phyloP scores from a whole-genome alignment of 2,797 vertebrate species.

The Fratercula arctica region DNA sequence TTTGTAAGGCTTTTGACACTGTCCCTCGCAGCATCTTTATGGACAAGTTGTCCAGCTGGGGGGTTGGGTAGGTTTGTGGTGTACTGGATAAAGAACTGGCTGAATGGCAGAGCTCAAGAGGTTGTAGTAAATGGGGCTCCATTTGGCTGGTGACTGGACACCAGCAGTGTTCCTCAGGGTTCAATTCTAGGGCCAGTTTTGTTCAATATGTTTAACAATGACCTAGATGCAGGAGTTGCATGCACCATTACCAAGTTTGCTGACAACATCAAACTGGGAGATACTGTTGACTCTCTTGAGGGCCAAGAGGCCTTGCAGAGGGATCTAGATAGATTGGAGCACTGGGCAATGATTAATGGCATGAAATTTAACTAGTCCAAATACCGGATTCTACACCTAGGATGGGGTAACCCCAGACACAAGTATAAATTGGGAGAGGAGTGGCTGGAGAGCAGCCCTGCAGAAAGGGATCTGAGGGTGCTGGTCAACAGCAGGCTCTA shows the following conservation, averaged over 20 bases:
- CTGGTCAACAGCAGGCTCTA: neutral
- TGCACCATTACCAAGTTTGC: neutral
- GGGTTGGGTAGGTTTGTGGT: rapidly evolving
- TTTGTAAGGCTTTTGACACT: neutral
- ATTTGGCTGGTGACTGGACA: neutral
- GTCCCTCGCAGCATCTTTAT: neutral
- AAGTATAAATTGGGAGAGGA: neutral
- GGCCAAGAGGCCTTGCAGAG: neutral
- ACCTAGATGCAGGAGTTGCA: neutral
- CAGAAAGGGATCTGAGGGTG: neutral
- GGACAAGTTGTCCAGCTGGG: neutral
- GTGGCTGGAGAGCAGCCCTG: neutral
- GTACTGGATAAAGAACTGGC: neutral
- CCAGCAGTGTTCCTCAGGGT: neutral
- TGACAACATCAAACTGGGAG: neutral
- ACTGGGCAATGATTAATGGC: neutral
- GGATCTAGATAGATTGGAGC: neutral
- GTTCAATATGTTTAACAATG: neutral
- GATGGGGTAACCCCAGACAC: rapidly evolving
- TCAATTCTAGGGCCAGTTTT: neutral
- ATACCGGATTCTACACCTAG: neutral
- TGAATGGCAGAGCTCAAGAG: neutral
- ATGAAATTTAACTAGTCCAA: neutral
- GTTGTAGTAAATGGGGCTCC: neutral
- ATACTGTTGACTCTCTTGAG: neutral